phyloP scores from a whole-genome alignment of 2,888 invertebrate genomes.

The Dendrolimus houi region DNA sequence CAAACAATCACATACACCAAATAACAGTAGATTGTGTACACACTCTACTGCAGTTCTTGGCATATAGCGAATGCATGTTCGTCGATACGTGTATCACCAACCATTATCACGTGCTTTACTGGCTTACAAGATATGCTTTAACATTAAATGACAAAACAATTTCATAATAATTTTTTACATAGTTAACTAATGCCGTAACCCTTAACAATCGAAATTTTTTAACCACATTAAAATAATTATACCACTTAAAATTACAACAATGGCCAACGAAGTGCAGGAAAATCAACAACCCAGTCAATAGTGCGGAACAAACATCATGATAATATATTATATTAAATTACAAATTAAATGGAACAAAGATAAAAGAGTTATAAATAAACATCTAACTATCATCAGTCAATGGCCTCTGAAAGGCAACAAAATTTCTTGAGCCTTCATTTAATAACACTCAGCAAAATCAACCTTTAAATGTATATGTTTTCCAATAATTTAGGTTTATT shows the following conservation, averaged over 20 bases:
- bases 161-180: slow-evolving; percentile 30
- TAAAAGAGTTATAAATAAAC: slow-evolving; percentile 8
- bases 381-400: slow-evolving; percentile 11
- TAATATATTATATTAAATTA: neutral
- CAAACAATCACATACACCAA: slow-evolving; percentile 32
- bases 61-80: slow-evolving; percentile 23
- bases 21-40: slow-evolving; percentile 19
- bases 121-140: slow-evolving; percentile 64
- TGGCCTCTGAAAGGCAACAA: slow-evolving; percentile 14
- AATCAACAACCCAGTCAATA: slow-evolving; percentile 55
- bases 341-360: slow-evolving; percentile 7
- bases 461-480: neutral
- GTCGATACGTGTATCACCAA: slow-evolving; percentile 52
- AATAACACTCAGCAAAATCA: neutral
- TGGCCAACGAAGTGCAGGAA: slow-evolving; percentile 63
- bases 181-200: slow-evolving; percentile 57
- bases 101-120: slow-evolving; percentile 70
- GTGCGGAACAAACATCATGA: slow-evolving; percentile 57
- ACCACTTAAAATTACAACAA: slow-evolving; percentile 48
- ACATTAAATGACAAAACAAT: slow-evolving; percentile 42
- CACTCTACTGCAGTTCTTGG: slow-evolving; percentile 14
- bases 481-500: neutral
- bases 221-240: slow-evolving; percentile 44
- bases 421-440: slow-evolving; percentile 17
- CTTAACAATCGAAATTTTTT: slow-evolving; percentile 43